These are phyloP conservation scores for Acropternis orthonyx DNA, from an alignment of 2,797 vertebrate genomes.

Conservation along the genomic window DNA sequence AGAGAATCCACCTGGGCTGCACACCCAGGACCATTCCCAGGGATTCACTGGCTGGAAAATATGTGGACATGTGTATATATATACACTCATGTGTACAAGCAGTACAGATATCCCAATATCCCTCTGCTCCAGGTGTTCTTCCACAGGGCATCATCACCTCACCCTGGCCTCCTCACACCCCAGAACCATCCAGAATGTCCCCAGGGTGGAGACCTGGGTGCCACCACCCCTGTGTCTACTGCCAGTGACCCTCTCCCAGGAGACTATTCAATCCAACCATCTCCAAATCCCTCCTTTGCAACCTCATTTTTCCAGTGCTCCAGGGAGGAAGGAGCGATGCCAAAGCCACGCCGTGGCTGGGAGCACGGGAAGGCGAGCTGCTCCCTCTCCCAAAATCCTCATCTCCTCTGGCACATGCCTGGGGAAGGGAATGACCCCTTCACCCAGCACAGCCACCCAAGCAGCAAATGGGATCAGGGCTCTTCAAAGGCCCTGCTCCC, in stretches of 20 bases:
- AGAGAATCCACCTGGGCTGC: background rate
- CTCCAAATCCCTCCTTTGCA: background rate
- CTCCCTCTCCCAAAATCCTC: background rate
- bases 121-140: background rate
- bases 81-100: fast-evolving
- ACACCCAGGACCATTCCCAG: fast-evolving
- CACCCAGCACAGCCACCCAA: background rate
- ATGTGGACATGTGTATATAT: background rate
- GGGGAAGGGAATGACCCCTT: background rate
- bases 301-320: background rate
- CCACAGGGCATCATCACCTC: background rate
- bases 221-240: background rate
- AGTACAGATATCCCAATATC: fast-evolving
- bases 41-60: background rate
- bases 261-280: fast-evolving
- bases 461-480: conserved; percentile 4
- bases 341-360: background rate
- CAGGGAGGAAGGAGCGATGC: background rate
- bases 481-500: background rate
- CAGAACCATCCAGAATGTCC: fast-evolving
- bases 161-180: background rate
- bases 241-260: background rate
- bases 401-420: background rate
- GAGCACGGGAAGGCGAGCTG: background rate
- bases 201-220: background rate